Percentiles rank a stretch among this genome's conserved stretches.
Evolutionary conservation across 2,888 invertebrate species (phyloP).

Genomic region (Gryllus longicercus): DNA sequence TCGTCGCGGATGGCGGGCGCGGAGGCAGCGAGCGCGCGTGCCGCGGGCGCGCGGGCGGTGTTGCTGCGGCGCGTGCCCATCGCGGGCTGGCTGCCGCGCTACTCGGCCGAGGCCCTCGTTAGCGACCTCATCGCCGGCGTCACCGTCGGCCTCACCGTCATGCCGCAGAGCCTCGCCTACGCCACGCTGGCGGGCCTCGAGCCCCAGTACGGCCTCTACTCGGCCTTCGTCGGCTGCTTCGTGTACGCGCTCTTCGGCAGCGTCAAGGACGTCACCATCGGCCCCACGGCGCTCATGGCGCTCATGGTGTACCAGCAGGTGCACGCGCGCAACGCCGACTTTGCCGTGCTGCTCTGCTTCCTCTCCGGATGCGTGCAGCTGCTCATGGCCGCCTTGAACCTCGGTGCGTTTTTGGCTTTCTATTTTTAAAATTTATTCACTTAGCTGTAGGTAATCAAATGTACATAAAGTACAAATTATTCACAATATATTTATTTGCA

Average conservation of each 20-base stretch:
- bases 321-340: slow-evolving; percentile 64
- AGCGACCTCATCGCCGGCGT: slow-evolving; percentile 87
- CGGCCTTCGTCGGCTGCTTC: slow-evolving; percentile 90
- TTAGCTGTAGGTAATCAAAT: too few relatives aligned
- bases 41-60: slow-evolving; percentile 18
- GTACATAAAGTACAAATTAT: too few relatives aligned
- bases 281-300: slow-evolving; percentile 89
- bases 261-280: slow-evolving; percentile 81
- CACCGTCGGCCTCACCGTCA: slow-evolving; percentile 87
- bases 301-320: slow-evolving; percentile 83
- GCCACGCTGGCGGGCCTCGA: slow-evolving; percentile 83
- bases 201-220: slow-evolving; percentile 92
- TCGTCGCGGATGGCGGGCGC: neutral
- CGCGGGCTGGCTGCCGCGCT: slow-evolving; percentile 69
- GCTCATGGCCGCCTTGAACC: slow-evolving; percentile 74
- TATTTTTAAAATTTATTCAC: too few relatives aligned
- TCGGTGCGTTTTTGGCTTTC: slow-evolving; percentile 43
- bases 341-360: slow-evolving; percentile 79
- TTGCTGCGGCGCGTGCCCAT: slow-evolving; percentile 48
- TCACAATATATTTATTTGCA: too few relatives aligned
- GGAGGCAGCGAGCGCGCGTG: neutral
- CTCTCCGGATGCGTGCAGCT: slow-evolving; percentile 77
- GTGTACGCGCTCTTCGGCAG: slow-evolving; percentile 87
- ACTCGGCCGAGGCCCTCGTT: slow-evolving; percentile 70
- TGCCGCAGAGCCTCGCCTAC: slow-evolving; percentile 91